phyloP scores from a whole-genome alignment of 2,113 vertebrate species.

The Pseudolaguvia tuberculata region DNA sequence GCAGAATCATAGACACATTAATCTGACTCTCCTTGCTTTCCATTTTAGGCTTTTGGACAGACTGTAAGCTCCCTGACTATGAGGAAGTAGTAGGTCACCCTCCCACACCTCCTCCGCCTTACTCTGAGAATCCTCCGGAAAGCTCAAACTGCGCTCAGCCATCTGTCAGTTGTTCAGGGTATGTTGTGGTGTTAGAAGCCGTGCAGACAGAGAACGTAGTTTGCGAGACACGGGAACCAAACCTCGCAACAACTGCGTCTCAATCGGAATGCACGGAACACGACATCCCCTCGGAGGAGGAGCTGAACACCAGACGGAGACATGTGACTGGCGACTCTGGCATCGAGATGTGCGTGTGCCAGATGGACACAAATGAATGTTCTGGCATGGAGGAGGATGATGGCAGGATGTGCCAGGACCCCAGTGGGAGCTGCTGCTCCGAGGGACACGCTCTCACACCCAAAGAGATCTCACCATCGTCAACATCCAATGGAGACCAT shows the following conservation, averaged over 20 bases:
- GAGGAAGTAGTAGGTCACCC: conserved; percentile 77
- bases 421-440: conserved; percentile 59
- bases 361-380: conserved; percentile 64
- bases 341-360: conserved; percentile 76
- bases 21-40: conserved; percentile 4
- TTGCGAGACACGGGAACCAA: neutral
- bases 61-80: conserved; percentile 78
- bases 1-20: too few species aligned
- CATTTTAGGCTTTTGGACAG: conserved; percentile 72
- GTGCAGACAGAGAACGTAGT: conserved; percentile 14
- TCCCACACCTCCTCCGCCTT: conserved; percentile 75
- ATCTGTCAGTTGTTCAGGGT: conserved; percentile 42
- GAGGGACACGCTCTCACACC: conserved; percentile 54
- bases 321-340: conserved; percentile 77
- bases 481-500: conserved; percentile 58
- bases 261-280: conserved; percentile 14
- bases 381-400: conserved; percentile 62
- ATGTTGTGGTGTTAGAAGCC: conserved; percentile 42
- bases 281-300: conserved; percentile 43
- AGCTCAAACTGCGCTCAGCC: conserved; percentile 33
- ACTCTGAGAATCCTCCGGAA: conserved; percentile 68
- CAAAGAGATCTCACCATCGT: conserved; percentile 51
- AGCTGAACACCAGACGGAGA: conserved; percentile 66
- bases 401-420: conserved; percentile 56
- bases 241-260: conserved; percentile 28